Conservation (phyloP, 2,797 vertebrate species). For the Chiroxiphia lanceolata region DNA sequence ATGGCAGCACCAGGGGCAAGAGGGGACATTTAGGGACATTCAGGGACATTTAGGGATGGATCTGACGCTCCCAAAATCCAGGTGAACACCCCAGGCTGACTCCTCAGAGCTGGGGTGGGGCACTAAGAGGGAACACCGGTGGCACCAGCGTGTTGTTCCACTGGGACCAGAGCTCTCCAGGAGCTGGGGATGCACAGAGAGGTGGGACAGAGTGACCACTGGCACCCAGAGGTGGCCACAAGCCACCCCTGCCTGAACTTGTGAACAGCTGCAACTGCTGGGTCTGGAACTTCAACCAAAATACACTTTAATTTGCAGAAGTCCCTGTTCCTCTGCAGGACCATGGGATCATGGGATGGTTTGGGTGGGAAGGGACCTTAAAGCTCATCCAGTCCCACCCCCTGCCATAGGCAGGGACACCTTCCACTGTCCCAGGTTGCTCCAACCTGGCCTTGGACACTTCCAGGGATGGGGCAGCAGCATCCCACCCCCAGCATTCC, state of each 20-base stretch:
- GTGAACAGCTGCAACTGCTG: not conserved
- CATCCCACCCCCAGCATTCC: not conserved
- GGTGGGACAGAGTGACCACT: rapidly evolving
- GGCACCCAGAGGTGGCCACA: not conserved
- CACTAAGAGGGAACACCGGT: not conserved
- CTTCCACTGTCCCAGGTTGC: no score
- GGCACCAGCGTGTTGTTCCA: not conserved
- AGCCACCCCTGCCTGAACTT: not conserved
- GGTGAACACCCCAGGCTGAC: not conserved
- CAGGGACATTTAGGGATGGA: no score
- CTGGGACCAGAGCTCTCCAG: not conserved
- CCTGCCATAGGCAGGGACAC: no score
- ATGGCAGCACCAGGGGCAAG: not conserved
- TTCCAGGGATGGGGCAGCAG: not conserved
- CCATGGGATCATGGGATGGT: no score
- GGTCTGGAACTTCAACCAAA: not conserved
- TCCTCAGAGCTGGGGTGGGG: not conserved
- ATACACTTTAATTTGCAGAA: not conserved
- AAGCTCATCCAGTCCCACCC: no score
- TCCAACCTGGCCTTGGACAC: no score
- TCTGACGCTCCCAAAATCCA: not conserved
- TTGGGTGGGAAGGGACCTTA: no score
- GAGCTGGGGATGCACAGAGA: not conserved
- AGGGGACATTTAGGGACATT: not conserved
- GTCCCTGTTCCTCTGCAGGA: not conserved